Evolutionary conservation across 92 coral and sea anemone species (phyloP).

Genomic region (Bergia puertoricense): DNA sequence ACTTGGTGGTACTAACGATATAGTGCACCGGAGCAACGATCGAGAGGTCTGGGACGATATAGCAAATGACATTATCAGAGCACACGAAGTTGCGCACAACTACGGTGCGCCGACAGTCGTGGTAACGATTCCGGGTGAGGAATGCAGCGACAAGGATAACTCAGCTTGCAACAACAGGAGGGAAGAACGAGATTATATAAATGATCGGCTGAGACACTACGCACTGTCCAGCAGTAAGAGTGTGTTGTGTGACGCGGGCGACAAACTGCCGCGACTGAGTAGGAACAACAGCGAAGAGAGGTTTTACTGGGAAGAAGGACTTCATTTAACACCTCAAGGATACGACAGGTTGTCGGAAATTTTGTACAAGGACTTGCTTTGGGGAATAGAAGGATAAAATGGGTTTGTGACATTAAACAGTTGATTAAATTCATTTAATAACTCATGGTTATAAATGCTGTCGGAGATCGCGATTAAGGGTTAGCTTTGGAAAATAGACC

Average conservation of each 20-base stretch:
- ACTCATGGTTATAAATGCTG: background rate
- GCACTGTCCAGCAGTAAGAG: slow-evolving; percentile 75
- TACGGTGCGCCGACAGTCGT: slow-evolving; percentile 80
- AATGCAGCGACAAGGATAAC: slow-evolving; percentile 68
- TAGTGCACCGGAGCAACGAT: slow-evolving; percentile 65
- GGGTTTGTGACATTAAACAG: too few relatives aligned
- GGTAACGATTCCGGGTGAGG: slow-evolving; percentile 88
- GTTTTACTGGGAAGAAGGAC: slow-evolving; percentile 82
- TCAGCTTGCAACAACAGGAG: slow-evolving; percentile 60
- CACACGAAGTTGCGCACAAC: slow-evolving; percentile 82
- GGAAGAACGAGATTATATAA: slow-evolving; percentile 70
- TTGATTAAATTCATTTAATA: too few relatives aligned
- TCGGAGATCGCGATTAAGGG: background rate
- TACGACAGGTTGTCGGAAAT: slow-evolving; percentile 91
- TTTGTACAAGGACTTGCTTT: slow-evolving; percentile 77
- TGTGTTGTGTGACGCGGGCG: slow-evolving; percentile 83
- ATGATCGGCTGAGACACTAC: slow-evolving; percentile 70
- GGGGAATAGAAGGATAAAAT: slow-evolving; percentile 41
- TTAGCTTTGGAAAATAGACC: background rate
- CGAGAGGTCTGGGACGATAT: slow-evolving; percentile 78
- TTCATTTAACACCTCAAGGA: slow-evolving; percentile 86
- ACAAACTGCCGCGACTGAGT: slow-evolving; percentile 67
- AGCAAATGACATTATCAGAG: slow-evolving; percentile 76
- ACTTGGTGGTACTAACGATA: slow-evolving; percentile 91
- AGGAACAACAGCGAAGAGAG: slow-evolving; percentile 58